Base-by-base conservation (phyloP, 2,797 vertebrate genomes). In the Gymnodraco acuticeps region DNA sequence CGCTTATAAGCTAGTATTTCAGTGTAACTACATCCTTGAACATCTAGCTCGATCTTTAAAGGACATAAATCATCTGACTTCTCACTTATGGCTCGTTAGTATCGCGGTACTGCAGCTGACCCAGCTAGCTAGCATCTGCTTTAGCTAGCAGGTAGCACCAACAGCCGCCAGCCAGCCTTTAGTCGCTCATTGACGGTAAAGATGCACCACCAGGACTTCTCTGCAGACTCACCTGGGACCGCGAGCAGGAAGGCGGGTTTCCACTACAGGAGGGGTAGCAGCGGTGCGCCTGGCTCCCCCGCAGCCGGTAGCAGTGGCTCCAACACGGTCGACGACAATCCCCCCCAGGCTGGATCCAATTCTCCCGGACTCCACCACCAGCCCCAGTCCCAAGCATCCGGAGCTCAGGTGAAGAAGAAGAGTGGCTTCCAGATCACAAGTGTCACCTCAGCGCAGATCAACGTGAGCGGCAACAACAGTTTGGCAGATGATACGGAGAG, bases 371-470 rank as follows among this genome's bases (percentile, higher is more conserved):
- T 93, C 19, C 95, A 95, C 68, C 96, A 96, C 52, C 96, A 96
- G 83, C 43, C 85, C 1, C 95, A 92, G 89, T 89, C 95, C 2
- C 91, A 92, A 4, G 93, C 86, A 56, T 79, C 93, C 5, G 97
- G 96, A 52, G 94, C 96, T 3, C 97, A 98, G 76, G 95, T 97
- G 83, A 99, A 99, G 82, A 99, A 99, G 95, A 99, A 99, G 89
- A 99, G 98, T 79, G 98, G 98, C 85, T 99, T 99, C 87, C 98
- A 99, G 84, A 99, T 99, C 15, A 99, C 98, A 0, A 99, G 98
- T 43, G 98, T 99, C 60, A 98, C 97, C 15, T 96, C 97, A 0
- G 98, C 98, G 10, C 98, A 99, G 91, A 95, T 97, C 80, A 97
- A 96, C 0, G 96, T 97, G 71, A 98, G 97, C 82, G 96, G 96